phyloP scores from a whole-genome alignment of 2,888 invertebrate species.

The Drosophila subsilvestris region DNA sequence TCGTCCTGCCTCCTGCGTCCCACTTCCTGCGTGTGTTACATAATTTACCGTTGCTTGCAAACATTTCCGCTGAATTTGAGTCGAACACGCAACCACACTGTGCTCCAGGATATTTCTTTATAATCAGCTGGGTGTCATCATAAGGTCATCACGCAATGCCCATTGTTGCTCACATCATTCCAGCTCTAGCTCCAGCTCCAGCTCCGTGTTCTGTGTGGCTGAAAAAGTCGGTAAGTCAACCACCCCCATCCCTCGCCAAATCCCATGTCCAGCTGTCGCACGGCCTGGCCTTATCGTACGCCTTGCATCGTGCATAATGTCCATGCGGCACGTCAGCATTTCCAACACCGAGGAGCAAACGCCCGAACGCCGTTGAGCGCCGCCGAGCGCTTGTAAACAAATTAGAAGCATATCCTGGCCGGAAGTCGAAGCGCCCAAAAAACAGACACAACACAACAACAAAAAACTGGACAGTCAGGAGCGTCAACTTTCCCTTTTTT shows the following conservation, averaged over 20 bases:
- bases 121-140: conserved; percentile 81
- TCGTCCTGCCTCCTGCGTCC: conserved; percentile 51
- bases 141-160: conserved; percentile 79
- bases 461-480: conserved; percentile 39
- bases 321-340: conserved; percentile 62
- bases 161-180: conserved; percentile 48
- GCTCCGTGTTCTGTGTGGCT: background rate
- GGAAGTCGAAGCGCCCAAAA: conserved; percentile 67
- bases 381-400: conserved; percentile 67
- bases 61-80: conserved; percentile 77
- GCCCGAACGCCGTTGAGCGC: background rate
- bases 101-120: conserved; percentile 62
- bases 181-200: conserved; percentile 44
- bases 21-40: conserved; percentile 58
- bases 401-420: conserved; percentile 78
- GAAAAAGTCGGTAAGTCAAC: conserved; percentile 30
- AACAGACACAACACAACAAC: conserved; percentile 39
- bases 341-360: conserved; percentile 12
- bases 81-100: conserved; percentile 51
- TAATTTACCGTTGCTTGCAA: conserved; percentile 75
- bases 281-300: conserved; percentile 62
- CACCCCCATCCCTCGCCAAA: conserved; percentile 22
- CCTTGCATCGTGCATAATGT: conserved; percentile 74
- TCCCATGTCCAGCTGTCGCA: conserved; percentile 44
- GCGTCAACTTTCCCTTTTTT: conserved; percentile 62